Percentiles rank a stretch among this genome's conserved stretches.
These are phyloP conservation scores for Agraylea sexmaculata DNA, from an alignment of 1,140 invertebrate genomes.

Conservation along the genomic window DNA sequence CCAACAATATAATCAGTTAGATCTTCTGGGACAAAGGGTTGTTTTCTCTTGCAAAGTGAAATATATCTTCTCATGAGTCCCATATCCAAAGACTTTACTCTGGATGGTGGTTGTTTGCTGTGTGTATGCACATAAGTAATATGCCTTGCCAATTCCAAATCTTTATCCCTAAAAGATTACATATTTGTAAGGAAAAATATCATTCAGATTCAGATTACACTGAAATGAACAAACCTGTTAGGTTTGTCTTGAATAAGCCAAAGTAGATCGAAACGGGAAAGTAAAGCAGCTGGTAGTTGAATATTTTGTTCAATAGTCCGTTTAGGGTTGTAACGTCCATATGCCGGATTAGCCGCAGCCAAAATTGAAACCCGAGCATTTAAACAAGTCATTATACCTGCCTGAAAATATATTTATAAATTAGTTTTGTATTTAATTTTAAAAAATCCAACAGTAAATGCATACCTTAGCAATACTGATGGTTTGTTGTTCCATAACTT, in stretches of 20 bases:
- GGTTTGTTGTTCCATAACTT: slow-evolving; percentile 99
- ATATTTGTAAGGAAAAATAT: slow-evolving; percentile 1
- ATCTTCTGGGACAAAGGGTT: slow-evolving; percentile 73
- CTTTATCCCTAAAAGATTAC: slow-evolving; percentile 56
- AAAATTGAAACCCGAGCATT: slow-evolving; percentile 96
- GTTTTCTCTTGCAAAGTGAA: slow-evolving; percentile 77
- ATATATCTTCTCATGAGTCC: slow-evolving; percentile 90
- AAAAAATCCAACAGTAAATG: slow-evolving; percentile 1
- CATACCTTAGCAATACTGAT: slow-evolving; percentile 95
- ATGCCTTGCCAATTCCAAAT: slow-evolving; percentile 88
- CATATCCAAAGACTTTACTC: slow-evolving; percentile 78
- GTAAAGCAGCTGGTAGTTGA: slow-evolving; percentile 91
- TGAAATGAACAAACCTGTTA: slow-evolving; percentile 43
- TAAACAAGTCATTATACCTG: slow-evolving; percentile 94
- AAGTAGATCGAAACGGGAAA: slow-evolving; percentile 95
- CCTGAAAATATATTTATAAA: slow-evolving; percentile 40
- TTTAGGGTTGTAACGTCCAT: slow-evolving; percentile 94
- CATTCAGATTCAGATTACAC: neutral
- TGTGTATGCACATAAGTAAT: slow-evolving; percentile 97
- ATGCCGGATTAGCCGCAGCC: slow-evolving; percentile 97
- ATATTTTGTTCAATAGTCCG: slow-evolving; percentile 95
- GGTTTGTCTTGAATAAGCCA: slow-evolving; percentile 96
- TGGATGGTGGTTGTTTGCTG: slow-evolving; percentile 69
- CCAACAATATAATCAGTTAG: slow-evolving; percentile 88
- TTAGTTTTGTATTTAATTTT: neutral